These are phyloP conservation scores for Chrysogorgia sp. DNA, from an alignment of 92 coral and sea anemone genomes.

Conservation along the genomic window DNA sequence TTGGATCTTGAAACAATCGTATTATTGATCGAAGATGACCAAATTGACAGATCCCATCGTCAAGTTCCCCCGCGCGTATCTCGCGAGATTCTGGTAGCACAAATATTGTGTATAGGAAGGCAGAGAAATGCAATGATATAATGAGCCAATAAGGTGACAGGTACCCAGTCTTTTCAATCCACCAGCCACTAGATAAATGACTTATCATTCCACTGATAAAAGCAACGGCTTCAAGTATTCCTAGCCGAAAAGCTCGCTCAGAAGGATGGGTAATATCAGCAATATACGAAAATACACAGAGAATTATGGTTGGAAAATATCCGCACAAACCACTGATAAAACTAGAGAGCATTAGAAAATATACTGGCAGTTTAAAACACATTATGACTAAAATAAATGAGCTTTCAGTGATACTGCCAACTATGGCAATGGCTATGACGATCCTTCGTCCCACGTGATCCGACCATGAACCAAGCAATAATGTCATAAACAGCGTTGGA, in stretches of 20 bases:
- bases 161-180: constrained; percentile 82
- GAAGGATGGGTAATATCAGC: constrained; percentile 91
- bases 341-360: constrained; percentile 77
- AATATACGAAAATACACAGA: constrained; percentile 88
- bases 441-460: constrained; percentile 89
- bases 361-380: constrained; percentile 73
- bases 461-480: constrained; percentile 97
- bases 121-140: constrained; percentile 74
- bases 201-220: constrained; percentile 95
- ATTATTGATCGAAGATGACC: constrained; percentile 76
- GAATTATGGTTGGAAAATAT: constrained; percentile 88
- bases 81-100: constrained; percentile 88
- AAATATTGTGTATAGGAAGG: constrained; percentile 81
- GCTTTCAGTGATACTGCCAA: constrained; percentile 92
- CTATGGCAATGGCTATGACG: constrained; percentile 91
- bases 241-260: constrained; percentile 97
- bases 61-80: constrained; percentile 61
- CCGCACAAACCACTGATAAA: constrained; percentile 90
- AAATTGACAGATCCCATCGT: constrained; percentile 25
- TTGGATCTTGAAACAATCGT: constrained; percentile 71
- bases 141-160: constrained; percentile 82
- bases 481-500: constrained; percentile 91
- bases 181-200: constrained; percentile 92
- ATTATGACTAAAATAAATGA: constrained; percentile 74
- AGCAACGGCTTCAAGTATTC: constrained; percentile 86